A percentile compares a stretch with the other conserved stretches of the same genome.
These are phyloP conservation scores for Drosophila burlai DNA, from an alignment of 1,140 invertebrate genomes.

Conservation along the genomic window DNA sequence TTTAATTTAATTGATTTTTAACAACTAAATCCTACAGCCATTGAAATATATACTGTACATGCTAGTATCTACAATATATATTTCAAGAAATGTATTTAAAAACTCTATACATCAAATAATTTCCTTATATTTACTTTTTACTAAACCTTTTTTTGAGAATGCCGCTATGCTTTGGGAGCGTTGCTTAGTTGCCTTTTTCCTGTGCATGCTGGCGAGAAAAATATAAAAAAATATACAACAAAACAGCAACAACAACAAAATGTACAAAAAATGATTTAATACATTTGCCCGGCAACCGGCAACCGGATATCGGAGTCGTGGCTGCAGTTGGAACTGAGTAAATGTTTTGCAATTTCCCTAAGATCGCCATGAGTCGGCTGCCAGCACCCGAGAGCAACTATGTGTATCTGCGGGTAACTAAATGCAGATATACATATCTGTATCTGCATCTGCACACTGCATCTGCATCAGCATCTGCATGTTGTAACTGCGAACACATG, in stretches of 20 bases:
- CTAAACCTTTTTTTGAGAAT: background rate
- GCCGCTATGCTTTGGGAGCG: background rate
- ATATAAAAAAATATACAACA: background rate
- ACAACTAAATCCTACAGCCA: no score
- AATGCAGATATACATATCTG: conserved; percentile 2
- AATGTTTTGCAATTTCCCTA: conserved; percentile 56
- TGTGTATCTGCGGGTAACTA: conserved; percentile 11
- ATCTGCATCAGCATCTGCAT: conserved; percentile 13
- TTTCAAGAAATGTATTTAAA: no score
- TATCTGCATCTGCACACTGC: conserved; percentile 5
- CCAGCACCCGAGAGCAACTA: background rate
- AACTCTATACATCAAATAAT: no score
- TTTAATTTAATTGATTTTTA: no score
- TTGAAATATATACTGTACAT: no score
- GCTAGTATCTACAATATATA: no score
- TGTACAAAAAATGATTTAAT: conserved; percentile 41
- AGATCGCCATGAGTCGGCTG: conserved; percentile 30
- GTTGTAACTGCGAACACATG: conserved; percentile 20
- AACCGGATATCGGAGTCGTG: conserved; percentile 50
- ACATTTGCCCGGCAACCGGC: conserved; percentile 30
- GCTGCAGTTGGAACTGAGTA: conserved; percentile 22
- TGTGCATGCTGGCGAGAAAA: conserved; percentile 16
- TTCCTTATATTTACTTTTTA: background rate
- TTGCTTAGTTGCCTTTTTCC: conserved; percentile 2
- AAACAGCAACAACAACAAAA: background rate